Evolutionary conservation across 2,888 invertebrate genomes (phyloP), one percentile per base, ranked within the genome.

Genomic region (Drosophila fungiperda): DNA sequence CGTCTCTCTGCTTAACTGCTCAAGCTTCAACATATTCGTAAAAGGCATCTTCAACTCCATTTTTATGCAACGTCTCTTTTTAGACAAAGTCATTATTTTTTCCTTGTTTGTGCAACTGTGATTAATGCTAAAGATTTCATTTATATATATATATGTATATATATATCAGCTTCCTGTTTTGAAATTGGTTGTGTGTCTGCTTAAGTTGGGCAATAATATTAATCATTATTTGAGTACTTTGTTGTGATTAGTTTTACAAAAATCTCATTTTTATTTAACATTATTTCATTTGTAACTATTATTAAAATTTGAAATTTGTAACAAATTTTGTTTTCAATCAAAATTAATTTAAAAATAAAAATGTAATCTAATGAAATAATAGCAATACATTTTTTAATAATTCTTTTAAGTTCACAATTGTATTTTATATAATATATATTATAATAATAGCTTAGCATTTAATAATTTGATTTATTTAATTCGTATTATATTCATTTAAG

Each of bases 1-100:
- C 42, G 20, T 11, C 59, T 36, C 53, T 71, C 38, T 53, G 45
- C 38, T 53, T 53, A 71, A 68, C 71, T 53, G 42, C 38, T 60
- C 40, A 48, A 20, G 40, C 38, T 20, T 35, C 17, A n/a, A 40
- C 29, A 40, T 29, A 55, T 40, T 12, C 26, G 26, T 17, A 52
- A 60, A 60, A 15, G 61, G 72, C 61, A 60, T 61, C 61, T 71
- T 69, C 45, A 38, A 17, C 33, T 20, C 20, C 20, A 48, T 15
- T 60, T 59, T 29, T 4, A 29, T 49, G 20, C 35, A 23, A 23
- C 53, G 6, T 35, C 53, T 35, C 45, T 23, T 45, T 23, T 8
- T 53, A 17, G 53, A 20, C 23, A 9, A 23, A 26, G 26, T 45
- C 36, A n/a, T 8, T 11, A 7, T 36, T 62, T 57, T 50, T 50